Evolutionary conservation across 1,140 invertebrate species (phyloP), one percentile per base, ranked within the genome.

Genomic region (Lordiphosa stackelbergi): DNA sequence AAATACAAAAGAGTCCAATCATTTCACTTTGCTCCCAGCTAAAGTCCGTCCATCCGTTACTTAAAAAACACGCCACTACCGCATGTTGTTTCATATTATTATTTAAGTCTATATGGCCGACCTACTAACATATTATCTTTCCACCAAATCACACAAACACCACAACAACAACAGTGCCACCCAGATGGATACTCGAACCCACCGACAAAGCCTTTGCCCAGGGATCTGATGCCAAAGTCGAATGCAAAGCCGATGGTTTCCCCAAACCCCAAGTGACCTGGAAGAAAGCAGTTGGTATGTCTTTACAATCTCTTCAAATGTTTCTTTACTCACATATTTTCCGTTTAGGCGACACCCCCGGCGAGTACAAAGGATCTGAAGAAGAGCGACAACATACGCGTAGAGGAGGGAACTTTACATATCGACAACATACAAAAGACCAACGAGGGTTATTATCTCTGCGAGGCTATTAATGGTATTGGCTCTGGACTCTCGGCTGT

Each of bases 231-330:
- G 96, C 96, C 55, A 93, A 95, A 85, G 93, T 98, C 69, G 95
- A 98, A 91, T 98, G 97, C 89, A 96, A 96, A 91, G 95, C 96
- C 83, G 95, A 97, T 89, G 97, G 97, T 63, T 97, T 97, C 88
- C 97, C 97, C 22, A 94, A 94, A 89, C 97, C 97, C 48, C 92
- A 93, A 84, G 94, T 98, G 10, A 95, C 94, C 66, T 98, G 97
- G 97, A 98, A 97, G 89, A 95, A 95, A 90, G 95, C 96, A 87
- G 94, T 95, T 90, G 95, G 95, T 96, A 91, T 88, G 86, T 66
- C 12, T 1, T 16, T 1, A 1, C 0, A 24, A 5, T 24, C 22
- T 24, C 5, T 24, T 6, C 22, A 24, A 24, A 24, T 24, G 4
- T 24, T 24, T 24, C 22, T 24, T 0, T 24, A 5, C 22, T 24